Base-by-base conservation (phyloP, 2,888 invertebrate genomes). In the Drosophila mayaguana region DNA sequence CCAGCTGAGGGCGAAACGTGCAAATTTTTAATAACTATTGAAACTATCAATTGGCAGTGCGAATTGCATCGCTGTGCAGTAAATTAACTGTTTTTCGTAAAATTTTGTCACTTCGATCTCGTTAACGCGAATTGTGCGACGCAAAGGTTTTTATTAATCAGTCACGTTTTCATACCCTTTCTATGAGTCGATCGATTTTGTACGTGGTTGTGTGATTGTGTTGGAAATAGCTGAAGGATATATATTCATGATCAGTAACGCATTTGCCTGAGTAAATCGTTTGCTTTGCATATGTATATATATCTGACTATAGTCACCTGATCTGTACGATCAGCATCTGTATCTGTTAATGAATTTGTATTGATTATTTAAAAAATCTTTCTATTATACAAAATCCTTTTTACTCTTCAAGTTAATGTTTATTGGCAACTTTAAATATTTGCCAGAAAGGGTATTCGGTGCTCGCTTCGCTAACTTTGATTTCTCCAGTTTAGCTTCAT, bases 91-190 rank as follows among this genome's bases (percentile, higher is more conserved):
- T 61, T 53, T 43, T 45, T 12, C 38, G 54, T 16, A 63, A 38
- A 51, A 40, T 16, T 11, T 16, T 9, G 11, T 2, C 16, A 36
- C 22, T 12, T 22, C 16, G 22, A 53, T 22, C 38, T n/a, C 22
- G 4, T 36, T 54, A 7, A 28, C n/a, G 25, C 34, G 34, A 22
- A 20, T 14, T 51, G 32, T 38, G 38, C 38, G 22, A 36, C 11
- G 14, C 43, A 43, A 38, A 38, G 36, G 0, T 34, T 14, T 20
- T 51, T 20, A 7, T 9, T 16, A 7, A 36, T 38, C 18, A 60
- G 45, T 40, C 79, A 74, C 79, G 69, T 66, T 72, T 32, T 56
- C 20, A 22, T 56, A 56, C 56, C 16, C 34, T 56, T 22, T 1
- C 22, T 1, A 9, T 2, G 7, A 6, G 32, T 20, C 43, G 16